Base-by-base conservation (phyloP, 2,888 invertebrate species). In the Lasioglossum marginatum region DNA sequence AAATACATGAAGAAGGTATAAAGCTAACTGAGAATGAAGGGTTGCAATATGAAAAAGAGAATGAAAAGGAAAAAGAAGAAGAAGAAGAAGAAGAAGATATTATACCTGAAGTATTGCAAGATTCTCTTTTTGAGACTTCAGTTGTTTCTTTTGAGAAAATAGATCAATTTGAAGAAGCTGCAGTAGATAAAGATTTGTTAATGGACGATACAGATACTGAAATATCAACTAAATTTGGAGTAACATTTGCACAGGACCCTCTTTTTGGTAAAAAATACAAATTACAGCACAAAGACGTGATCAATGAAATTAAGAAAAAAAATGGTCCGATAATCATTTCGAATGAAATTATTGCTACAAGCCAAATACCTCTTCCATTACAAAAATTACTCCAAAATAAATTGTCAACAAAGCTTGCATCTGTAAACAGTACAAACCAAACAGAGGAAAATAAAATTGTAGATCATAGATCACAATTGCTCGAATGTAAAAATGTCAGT, bases 321-420 rank as follows among this genome's bases (percentile, higher is more conserved):
- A 91, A 87, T 60, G 77, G 82, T 5, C 93, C 94, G 2, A 92
- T 91, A 91, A 87, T 95, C 63, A 87, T 94, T 81, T 95, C 95
- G 0, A 91, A 92, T 81, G 86, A 94, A 85, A 82, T 93, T 43
- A 92, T 95, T 57, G 92, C 92, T 45, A 83, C 87, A 27, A 92
- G 93, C 80, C 91, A 94, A 75, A 92, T 94, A 77, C 92, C 94
- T 19, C 81, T 79, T 0, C 88, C 87, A 3, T 76, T 93, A 45
- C 90, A 91, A 37, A 91, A 91, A 40, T 89, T 90, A 37, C 52
- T 94, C 6, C 90, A 77, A 79, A 68, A 76, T 14, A 88, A 60
- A 73, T 81, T 23, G 16, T 14, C 43, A 68, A 19, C 37, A 10
- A 79, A 71, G 23, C 5, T 37, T 27, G 40, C 19, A 43, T 27